Percentiles rank a stretch among this genome's conserved stretches.
Conservation (phyloP, 2,797 vertebrate species). For the Okamejei kenojei region DNA sequence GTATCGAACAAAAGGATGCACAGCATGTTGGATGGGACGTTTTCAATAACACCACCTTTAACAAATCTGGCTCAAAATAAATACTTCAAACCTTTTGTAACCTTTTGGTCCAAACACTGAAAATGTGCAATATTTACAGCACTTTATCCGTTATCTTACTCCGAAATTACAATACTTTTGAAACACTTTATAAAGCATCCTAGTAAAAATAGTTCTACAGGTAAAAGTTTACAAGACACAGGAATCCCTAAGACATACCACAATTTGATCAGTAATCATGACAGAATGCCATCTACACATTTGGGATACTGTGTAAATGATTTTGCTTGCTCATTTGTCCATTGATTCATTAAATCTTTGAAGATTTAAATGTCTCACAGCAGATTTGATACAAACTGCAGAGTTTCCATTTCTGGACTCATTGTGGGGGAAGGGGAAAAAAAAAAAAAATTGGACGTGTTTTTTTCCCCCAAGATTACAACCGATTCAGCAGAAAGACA, state of each 20-base stretch:
- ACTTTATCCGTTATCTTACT: slow-evolving; percentile 55
- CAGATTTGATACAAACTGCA: slow-evolving; percentile 37
- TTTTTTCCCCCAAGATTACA: background rate
- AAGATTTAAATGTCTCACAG: slow-evolving; percentile 9
- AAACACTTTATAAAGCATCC: slow-evolving; percentile 74
- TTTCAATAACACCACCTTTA: slow-evolving; percentile 51
- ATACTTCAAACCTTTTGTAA: slow-evolving; percentile 58
- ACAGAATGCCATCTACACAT: slow-evolving; percentile 36
- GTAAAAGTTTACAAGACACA: slow-evolving; percentile 67
- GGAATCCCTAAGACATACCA: slow-evolving; percentile 48
- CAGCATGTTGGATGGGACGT: slow-evolving; percentile 47
- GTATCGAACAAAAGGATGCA: slow-evolving; percentile 42
- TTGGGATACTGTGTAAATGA: slow-evolving; percentile 15
- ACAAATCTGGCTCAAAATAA: slow-evolving; percentile 57
- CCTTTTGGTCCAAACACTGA: slow-evolving; percentile 69
- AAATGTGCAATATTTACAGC: slow-evolving; percentile 74
- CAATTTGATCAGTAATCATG: slow-evolving; percentile 30
- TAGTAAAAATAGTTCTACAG: slow-evolving; percentile 72
- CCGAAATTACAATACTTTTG: slow-evolving; percentile 67
- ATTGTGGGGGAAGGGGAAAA: background rate
- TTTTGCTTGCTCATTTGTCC: slow-evolving; percentile 13
- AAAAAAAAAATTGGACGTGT: slow-evolving; percentile 6
- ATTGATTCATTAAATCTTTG: slow-evolving; percentile 24
- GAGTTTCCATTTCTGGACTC: slow-evolving; percentile 21
- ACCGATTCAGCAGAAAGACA: slow-evolving; percentile 32